phyloP scores from a whole-genome alignment of 2,113 vertebrate genomes.

The Stigmatopora nigra region DNA sequence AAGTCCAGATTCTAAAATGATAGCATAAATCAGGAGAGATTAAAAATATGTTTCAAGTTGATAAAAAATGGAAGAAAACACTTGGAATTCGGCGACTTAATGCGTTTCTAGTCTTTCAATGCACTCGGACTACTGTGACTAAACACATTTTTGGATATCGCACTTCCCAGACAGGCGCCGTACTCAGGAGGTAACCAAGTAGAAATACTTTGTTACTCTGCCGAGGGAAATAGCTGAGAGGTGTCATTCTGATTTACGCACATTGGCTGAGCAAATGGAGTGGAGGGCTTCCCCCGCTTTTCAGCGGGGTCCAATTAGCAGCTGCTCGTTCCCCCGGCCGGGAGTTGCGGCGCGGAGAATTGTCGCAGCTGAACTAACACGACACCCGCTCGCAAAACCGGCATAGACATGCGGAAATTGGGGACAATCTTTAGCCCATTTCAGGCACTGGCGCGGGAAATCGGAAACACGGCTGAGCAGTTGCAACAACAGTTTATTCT shows the following conservation, averaged over 20 bases:
- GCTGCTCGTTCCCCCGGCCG: constrained; percentile 24
- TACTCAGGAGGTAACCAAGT: background rate
- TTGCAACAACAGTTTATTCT: background rate
- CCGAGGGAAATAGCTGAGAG: background rate
- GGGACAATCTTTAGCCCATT: constrained; percentile 3
- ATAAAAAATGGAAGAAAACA: constrained; percentile 43
- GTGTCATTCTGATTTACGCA: constrained; percentile 10
- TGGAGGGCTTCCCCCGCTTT: constrained; percentile 20
- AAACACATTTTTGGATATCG: constrained; percentile 62
- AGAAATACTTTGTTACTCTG: background rate
- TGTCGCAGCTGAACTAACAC: constrained; percentile 51
- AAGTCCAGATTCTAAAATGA: background rate
- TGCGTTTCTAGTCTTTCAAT: constrained; percentile 30
- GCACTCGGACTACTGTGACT: constrained; percentile 48
- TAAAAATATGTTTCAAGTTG: constrained; percentile 49
- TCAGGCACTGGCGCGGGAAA: constrained; percentile 1
- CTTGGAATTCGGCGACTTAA: constrained; percentile 46
- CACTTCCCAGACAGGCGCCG: constrained; percentile 35
- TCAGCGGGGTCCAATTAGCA: constrained; percentile 56
- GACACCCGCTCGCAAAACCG: constrained; percentile 1
- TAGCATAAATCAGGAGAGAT: constrained; percentile 45
- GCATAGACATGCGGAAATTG: constrained; percentile 4
- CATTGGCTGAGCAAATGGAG: constrained; percentile 32
- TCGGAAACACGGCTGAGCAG: background rate
- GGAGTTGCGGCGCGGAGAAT: constrained; percentile 41